A percentile compares a stretch with the other conserved stretches of the same genome.
Evolutionary conservation across 2,888 invertebrate genomes (phyloP).

Genomic region (Melanotus villosus): DNA sequence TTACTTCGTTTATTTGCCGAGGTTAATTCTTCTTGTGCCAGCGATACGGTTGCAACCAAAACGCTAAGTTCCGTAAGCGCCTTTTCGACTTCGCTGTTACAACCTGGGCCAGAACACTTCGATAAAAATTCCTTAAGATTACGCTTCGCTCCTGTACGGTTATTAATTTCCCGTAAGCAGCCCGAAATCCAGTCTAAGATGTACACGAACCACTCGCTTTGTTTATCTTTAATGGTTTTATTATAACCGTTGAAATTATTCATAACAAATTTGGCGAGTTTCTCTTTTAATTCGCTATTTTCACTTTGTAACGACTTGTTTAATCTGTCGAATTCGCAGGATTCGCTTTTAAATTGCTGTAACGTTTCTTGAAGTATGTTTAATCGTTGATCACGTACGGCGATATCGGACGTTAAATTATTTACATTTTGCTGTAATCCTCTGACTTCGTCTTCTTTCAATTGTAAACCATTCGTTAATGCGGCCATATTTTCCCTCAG

Average conservation of each 20-base stretch:
- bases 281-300: slow-evolving; percentile 39
- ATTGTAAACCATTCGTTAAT: not conserved
- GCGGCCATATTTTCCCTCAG: not conserved
- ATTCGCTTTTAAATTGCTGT: not conserved
- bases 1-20: not conserved
- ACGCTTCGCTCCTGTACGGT: not conserved
- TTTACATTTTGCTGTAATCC: not conserved
- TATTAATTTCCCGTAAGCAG: not conserved
- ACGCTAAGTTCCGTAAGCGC: too few relatives aligned
- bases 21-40: too few relatives aligned
- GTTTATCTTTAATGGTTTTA: not conserved
- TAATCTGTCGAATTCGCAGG: not conserved
- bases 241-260: slow-evolving; percentile 23
- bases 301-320: not conserved
- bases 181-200: not conserved
- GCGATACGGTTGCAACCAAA: too few relatives aligned
- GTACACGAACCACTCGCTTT: not conserved
- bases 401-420: not conserved
- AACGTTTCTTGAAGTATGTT: not conserved
- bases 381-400: not conserved
- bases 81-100: too few relatives aligned
- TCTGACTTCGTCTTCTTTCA: not conserved
- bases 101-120: too few relatives aligned
- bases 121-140: not conserved
- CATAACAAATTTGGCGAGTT: slow-evolving; percentile 29